Evolutionary conservation across 2,888 invertebrate species (phyloP), one percentile per base, ranked within the genome.

Genomic region (Vanessa cardui): DNA sequence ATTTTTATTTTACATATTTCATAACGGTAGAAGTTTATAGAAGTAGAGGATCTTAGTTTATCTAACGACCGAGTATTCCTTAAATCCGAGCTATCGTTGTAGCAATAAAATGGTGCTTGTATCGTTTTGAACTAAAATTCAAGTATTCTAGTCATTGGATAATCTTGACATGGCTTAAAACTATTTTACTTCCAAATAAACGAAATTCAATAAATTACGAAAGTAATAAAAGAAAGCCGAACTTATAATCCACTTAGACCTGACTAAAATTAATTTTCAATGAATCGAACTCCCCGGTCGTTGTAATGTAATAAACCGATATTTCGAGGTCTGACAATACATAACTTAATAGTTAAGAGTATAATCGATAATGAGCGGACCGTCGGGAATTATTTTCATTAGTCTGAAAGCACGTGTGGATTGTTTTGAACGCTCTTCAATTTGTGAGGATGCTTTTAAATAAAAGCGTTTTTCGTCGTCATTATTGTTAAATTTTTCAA

Each of bases 381-480:
- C 74, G 70, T 64, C 54, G 81, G 76, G 76, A 74, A 79, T 80
- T 76, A 77, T 80, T 80, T 83, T 82, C 83, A 85, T 86, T 83
- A 46, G 46, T 46, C 46, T n/a, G 46, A 20, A 50, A 50, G 21
- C 50, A 50, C 50, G 20, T 49, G 50, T 50, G 39, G 39, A 39
- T 39, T 39, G 39, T 39, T 39, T 39, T 39, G 39, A 39, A 39
- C 12, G 39, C 39, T 39, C 39, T 39, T 12, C 39, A 39, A 39
- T 39, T 39, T 2, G 39, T 39, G 39, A 39, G 39, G 39, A 39
- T 39, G 39, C 39, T 39, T 39, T 39, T 39, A 39, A 39, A 52
- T 16, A 50, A 39, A 50, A 62, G 47, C 33, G 39, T 12, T 39
- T 39, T 39, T 39, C 39, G 39, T 39, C 12, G 39, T 26, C 20